A percentile compares a stretch with the other conserved stretches of the same genome.
These are phyloP conservation scores for Tachina lurida DNA, from an alignment of 2,888 invertebrate genomes.

Conservation along the genomic window DNA sequence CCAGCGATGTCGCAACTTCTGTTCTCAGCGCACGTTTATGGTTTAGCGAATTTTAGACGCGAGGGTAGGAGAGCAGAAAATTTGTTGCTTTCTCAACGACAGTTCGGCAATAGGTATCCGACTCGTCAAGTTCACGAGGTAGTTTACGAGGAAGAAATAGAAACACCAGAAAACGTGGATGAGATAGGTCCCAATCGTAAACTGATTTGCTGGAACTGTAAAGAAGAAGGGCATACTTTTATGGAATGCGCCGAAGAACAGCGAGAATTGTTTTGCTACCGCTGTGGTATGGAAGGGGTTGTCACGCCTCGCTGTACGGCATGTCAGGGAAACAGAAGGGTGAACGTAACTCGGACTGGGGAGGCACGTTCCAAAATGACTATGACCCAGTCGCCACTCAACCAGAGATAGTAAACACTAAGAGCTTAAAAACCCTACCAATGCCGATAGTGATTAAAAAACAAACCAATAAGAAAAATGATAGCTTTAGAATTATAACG, in stretches of 20 bases:
- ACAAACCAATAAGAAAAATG: background rate
- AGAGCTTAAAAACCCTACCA: background rate
- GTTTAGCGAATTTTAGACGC: too few relatives aligned
- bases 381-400: background rate
- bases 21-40: too few relatives aligned
- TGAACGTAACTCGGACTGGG: too few relatives aligned
- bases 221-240: background rate
- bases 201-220: conserved; percentile 9
- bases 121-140: too few relatives aligned
- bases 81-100: too few relatives aligned
- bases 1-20: too few relatives aligned
- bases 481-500: background rate
- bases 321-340: background rate
- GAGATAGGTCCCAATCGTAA: too few relatives aligned
- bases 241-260: background rate
- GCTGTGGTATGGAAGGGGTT: background rate
- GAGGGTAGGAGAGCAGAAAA: too few relatives aligned
- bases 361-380: background rate
- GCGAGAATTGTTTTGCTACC: conserved; percentile 1
- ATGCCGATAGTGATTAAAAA: background rate
- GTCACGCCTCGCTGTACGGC: background rate
- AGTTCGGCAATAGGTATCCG: too few relatives aligned
- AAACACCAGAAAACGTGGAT: background rate
- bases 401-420: too few relatives aligned
- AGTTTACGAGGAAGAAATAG: too few relatives aligned